Percentiles rank a stretch among this genome's conserved stretches.
These are phyloP conservation scores for Odontomyia ornata DNA, from an alignment of 2,888 invertebrate species.

Conservation along the genomic window DNA sequence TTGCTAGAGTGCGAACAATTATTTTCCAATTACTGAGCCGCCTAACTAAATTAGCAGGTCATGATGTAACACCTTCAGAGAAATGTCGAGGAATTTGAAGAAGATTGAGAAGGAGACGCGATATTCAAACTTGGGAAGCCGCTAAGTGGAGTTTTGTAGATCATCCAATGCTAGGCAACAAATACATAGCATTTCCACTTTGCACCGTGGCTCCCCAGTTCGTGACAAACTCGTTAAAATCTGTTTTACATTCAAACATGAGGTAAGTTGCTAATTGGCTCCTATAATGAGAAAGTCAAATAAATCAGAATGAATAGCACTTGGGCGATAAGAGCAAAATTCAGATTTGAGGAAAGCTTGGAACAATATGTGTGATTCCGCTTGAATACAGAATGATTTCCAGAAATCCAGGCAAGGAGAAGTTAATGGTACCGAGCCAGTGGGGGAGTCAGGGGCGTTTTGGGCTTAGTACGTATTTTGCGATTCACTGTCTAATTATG, in stretches of 20 bases:
- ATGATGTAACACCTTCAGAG: slow-evolving; percentile 28
- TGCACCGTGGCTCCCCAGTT: slow-evolving; percentile 11
- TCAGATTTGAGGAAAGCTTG: not conserved
- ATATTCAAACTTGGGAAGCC: not conserved
- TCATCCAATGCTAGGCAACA: not conserved
- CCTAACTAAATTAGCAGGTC: slow-evolving; percentile 37
- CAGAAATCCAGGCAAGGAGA: not conserved
- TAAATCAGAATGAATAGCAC: slow-evolving; percentile 19
- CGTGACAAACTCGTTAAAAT: slow-evolving; percentile 36
- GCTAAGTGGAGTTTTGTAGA: slow-evolving; percentile 30
- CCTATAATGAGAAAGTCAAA: slow-evolving; percentile 28
- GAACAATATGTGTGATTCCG: not conserved
- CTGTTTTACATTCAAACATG: slow-evolving; percentile 38
- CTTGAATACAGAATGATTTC: not conserved
- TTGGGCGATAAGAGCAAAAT: slow-evolving; percentile 1
- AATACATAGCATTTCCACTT: not conserved
- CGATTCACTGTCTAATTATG: too few species aligned
- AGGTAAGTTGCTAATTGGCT: slow-evolving; percentile 36
- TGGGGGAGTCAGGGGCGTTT: not conserved
- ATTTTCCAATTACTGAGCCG: slow-evolving; percentile 33
- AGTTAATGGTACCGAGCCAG: not conserved
- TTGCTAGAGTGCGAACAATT: slow-evolving; percentile 15
- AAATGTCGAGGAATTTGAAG: not conserved
- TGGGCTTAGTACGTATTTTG: too few species aligned
- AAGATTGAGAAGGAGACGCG: not conserved